These are phyloP conservation scores for Eupithecia insigniata DNA, from an alignment of 2,888 invertebrate genomes.

Conservation along the genomic window DNA sequence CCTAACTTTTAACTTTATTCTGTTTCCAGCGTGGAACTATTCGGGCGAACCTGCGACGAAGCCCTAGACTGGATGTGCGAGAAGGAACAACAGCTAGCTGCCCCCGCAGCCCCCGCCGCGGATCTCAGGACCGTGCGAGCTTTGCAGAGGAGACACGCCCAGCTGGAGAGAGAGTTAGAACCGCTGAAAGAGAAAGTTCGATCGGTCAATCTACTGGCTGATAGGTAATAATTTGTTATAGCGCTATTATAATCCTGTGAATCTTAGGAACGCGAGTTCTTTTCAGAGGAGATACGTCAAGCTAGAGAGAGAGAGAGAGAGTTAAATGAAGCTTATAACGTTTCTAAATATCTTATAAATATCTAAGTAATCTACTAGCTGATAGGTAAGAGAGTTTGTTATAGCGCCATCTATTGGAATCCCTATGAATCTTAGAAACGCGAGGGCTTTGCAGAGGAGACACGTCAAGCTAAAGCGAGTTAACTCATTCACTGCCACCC, in stretches of 20 bases:
- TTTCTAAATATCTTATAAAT: no score
- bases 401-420: no score
- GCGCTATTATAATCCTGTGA: no score
- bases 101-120: slow-evolving; percentile 89
- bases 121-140: slow-evolving; percentile 96
- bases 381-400: no score
- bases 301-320: no score
- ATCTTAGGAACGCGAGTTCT: no score
- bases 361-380: no score
- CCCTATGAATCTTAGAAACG: slow-evolving; percentile 93
- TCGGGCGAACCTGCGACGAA: slow-evolving; percentile 97
- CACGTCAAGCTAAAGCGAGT: no score
- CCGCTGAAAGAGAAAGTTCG: slow-evolving; percentile 97
- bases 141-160: slow-evolving; percentile 94
- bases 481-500: no score
- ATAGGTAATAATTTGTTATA: slow-evolving; percentile 79
- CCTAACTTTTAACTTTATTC: no score
- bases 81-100: slow-evolving; percentile 95
- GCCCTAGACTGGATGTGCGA: slow-evolving; percentile 99
- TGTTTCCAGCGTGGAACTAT: slow-evolving; percentile 92
- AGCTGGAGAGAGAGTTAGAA: slow-evolving; percentile 96
- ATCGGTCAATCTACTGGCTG: slow-evolving; percentile 93
- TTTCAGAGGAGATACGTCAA: no score
- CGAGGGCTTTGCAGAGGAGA: slow-evolving; percentile 94
- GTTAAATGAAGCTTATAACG: no score